These are phyloP conservation scores for Galemys pyrenaicus DNA, from an alignment of 2,113 vertebrate genomes.

Conservation along the genomic window DNA sequence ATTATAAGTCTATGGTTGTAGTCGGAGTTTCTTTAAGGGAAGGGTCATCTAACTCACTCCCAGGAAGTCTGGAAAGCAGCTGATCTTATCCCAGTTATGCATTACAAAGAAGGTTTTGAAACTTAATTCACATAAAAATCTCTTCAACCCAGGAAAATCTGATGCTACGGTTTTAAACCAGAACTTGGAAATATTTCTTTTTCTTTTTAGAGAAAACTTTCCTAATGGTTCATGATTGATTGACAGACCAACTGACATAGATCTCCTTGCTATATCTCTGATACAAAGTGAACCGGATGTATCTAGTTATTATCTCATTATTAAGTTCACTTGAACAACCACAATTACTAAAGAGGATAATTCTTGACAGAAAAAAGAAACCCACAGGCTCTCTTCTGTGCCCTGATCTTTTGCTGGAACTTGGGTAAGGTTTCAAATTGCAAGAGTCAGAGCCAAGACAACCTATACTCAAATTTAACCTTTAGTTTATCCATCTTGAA, in stretches of 20 bases:
- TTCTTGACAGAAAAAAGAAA: slow-evolving; percentile 62
- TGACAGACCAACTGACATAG: slow-evolving; percentile 46
- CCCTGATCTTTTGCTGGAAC: background rate
- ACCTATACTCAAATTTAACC: background rate
- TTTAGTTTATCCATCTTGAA: background rate
- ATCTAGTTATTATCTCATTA: slow-evolving; percentile 66
- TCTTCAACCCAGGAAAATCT: background rate
- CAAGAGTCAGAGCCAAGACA: slow-evolving; percentile 29
- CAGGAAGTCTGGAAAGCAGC: background rate
- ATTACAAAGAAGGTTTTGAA: background rate
- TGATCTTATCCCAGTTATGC: background rate
- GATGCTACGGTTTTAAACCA: background rate
- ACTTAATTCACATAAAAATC: slow-evolving; percentile 30
- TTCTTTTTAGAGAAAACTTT: background rate
- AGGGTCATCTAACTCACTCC: background rate
- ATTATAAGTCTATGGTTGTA: background rate
- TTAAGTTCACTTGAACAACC: slow-evolving; percentile 65
- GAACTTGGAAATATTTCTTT: background rate
- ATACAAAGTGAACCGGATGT: slow-evolving; percentile 63
- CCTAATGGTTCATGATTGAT: slow-evolving; percentile 26
- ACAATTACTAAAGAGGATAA: slow-evolving; percentile 56
- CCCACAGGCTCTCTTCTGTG: slow-evolving; percentile 37
- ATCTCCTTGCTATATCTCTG: slow-evolving; percentile 27
- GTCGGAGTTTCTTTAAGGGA: background rate
- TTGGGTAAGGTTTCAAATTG: slow-evolving; percentile 48